Evolutionary conservation across 2,888 invertebrate species (phyloP).

Genomic region (Cordilura impudica): DNA sequence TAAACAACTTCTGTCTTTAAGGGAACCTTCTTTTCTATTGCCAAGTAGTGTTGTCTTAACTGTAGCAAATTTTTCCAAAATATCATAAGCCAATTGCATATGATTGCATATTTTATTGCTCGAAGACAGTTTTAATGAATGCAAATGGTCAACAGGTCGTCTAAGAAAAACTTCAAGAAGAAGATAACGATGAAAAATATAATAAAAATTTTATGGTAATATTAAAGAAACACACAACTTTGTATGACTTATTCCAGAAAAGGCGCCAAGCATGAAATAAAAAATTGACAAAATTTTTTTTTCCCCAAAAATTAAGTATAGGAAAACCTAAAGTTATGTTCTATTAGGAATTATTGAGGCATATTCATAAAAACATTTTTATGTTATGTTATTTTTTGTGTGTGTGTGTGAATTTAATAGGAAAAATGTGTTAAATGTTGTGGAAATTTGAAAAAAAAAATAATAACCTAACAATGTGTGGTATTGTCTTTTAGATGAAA

Average conservation of each 20-base stretch:
- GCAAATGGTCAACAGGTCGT: conserved; percentile 75
- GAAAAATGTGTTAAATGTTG: conserved; percentile 41
- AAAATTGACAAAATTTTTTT: background rate
- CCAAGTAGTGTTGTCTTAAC: too few species aligned
- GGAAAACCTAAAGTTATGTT: conserved; percentile 34
- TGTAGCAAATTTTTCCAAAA: background rate
- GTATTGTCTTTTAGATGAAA: background rate
- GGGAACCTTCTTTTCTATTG: too few species aligned
- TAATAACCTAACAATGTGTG: conserved; percentile 40
- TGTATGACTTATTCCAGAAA: conserved; percentile 47
- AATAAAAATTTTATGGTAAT: conserved; percentile 55
- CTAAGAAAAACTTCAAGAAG: conserved; percentile 32
- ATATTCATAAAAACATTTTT: conserved; percentile 19
- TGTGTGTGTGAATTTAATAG: conserved; percentile 27
- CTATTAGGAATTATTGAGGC: conserved; percentile 8
- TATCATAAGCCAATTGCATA: conserved; percentile 33
- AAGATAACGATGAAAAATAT: conserved; percentile 13
- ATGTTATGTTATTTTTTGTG: background rate
- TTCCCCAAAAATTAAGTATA: background rate
- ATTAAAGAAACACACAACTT: conserved; percentile 17
- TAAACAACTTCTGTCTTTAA: too few species aligned
- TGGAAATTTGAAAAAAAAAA: conserved; percentile 29
- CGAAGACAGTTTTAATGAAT: conserved; percentile 70
- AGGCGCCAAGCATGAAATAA: conserved; percentile 43
- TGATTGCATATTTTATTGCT: conserved; percentile 56